These are phyloP conservation scores for Ceratoteleas bidentatus DNA, from an alignment of 1,140 invertebrate species.

Conservation along the genomic window DNA sequence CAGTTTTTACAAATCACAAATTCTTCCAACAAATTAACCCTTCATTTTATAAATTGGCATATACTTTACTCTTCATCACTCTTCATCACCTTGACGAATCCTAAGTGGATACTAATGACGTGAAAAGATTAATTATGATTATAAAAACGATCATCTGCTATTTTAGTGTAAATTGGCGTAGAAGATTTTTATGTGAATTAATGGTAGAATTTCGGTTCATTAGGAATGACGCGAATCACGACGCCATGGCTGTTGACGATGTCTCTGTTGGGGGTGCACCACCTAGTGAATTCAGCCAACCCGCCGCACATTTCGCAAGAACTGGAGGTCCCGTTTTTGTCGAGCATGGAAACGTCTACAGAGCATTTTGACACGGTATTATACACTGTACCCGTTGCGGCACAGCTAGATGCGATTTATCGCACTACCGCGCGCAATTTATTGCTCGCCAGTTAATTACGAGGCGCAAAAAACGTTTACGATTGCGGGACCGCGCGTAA, in stretches of 20 bases:
- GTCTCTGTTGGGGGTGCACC: slow-evolving; percentile 74
- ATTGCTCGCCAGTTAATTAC: neutral
- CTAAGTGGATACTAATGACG: too few relatives aligned
- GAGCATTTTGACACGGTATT: slow-evolving; percentile 29
- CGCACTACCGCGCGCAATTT: neutral
- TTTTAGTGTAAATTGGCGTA: too few relatives aligned
- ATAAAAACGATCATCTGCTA: too few relatives aligned
- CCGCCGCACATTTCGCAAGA: slow-evolving; percentile 70
- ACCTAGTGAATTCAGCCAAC: slow-evolving; percentile 68
- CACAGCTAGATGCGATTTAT: neutral
- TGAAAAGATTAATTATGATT: too few relatives aligned
- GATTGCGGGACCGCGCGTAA: neutral
- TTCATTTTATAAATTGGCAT: too few relatives aligned
- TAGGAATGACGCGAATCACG: slow-evolving; percentile 74
- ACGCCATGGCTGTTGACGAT: slow-evolving; percentile 77
- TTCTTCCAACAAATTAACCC: too few relatives aligned
- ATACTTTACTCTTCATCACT: too few relatives aligned
- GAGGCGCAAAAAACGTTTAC: neutral
- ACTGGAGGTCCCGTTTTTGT: slow-evolving; percentile 68
- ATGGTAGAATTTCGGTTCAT: too few relatives aligned
- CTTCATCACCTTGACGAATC: too few relatives aligned
- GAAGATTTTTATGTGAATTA: too few relatives aligned
- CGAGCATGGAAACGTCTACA: slow-evolving; percentile 32
- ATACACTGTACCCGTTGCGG: neutral
- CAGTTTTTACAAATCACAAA: too few relatives aligned